Percentiles rank a stretch among this genome's conserved stretches.
These are phyloP conservation scores for Leptatherina wallacei DNA, from an alignment of 2,797 vertebrate genomes.

Conservation along the genomic window DNA sequence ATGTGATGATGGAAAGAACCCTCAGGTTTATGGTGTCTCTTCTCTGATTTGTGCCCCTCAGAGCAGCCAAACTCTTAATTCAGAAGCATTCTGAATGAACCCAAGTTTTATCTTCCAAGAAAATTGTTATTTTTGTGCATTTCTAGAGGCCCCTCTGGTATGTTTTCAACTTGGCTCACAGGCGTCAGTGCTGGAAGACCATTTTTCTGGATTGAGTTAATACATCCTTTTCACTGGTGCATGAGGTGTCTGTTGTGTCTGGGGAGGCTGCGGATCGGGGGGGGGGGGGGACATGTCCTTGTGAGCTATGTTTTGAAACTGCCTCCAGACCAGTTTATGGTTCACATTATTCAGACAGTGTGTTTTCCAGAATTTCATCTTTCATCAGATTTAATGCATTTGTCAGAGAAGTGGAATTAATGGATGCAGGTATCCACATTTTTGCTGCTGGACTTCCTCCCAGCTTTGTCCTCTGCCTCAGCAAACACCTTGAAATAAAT, in stretches of 20 bases:
- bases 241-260: slow-evolving; percentile 24
- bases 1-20: slow-evolving; percentile 70
- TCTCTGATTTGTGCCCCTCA: background rate
- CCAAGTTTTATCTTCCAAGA: slow-evolving; percentile 29
- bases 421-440: slow-evolving; percentile 47
- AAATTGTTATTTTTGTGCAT: slow-evolving; percentile 39
- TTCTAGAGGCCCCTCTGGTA: slow-evolving; percentile 42
- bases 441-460: slow-evolving; percentile 64
- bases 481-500: slow-evolving; percentile 72
- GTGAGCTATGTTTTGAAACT: slow-evolving; percentile 17
- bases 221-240: slow-evolving; percentile 19
- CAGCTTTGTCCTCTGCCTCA: slow-evolving; percentile 62
- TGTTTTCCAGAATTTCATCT: slow-evolving; percentile 33
- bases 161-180: slow-evolving; percentile 37
- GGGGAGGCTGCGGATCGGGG: slow-evolving; percentile 35
- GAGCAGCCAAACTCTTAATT: slow-evolving; percentile 29
- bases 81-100: slow-evolving; percentile 14
- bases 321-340: slow-evolving; percentile 5
- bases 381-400: slow-evolving; percentile 21
- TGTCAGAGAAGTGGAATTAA: slow-evolving; percentile 33
- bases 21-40: slow-evolving; percentile 58
- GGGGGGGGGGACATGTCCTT: slow-evolving; percentile 1
- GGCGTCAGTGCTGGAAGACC: slow-evolving; percentile 6
- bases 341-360: background rate
- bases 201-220: slow-evolving; percentile 21